Conservation (phyloP, 2,113 vertebrate species). For the Mus pahari region DNA sequence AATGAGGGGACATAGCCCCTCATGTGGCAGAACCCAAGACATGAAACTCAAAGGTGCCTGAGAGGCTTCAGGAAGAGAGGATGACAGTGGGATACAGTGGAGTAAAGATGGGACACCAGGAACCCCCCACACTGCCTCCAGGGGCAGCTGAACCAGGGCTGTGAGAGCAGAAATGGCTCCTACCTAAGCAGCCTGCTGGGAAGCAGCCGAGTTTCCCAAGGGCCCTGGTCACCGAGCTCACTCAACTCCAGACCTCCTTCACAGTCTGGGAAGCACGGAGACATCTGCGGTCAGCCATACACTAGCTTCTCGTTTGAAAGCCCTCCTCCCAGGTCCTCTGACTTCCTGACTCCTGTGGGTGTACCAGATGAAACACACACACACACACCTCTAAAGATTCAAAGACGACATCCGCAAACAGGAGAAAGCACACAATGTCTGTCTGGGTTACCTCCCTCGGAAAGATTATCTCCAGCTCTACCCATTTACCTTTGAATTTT, state of each 20-base stretch:
- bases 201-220: not conserved
- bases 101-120: not conserved
- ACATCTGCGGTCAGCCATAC: not conserved
- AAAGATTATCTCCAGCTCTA: not conserved
- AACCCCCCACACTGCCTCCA: not conserved
- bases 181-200: not conserved
- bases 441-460: not conserved
- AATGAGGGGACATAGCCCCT: not conserved
- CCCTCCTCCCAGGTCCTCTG: not conserved
- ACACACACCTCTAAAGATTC: not conserved
- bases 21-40: not conserved
- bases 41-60: not conserved
- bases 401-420: not conserved
- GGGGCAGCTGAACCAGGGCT: not conserved
- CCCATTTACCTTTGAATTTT: not conserved
- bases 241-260: not conserved
- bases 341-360: not conserved
- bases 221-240: not conserved
- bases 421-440: not conserved
- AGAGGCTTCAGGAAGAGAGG: not conserved
- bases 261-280: fast-evolving
- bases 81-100: not conserved
- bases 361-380: not conserved
- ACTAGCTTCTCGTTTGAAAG: not conserved
- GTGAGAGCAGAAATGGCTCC: not conserved